Evolutionary conservation across 2,113 vertebrate genomes (phyloP).

Genomic region (Pica pica): DNA sequence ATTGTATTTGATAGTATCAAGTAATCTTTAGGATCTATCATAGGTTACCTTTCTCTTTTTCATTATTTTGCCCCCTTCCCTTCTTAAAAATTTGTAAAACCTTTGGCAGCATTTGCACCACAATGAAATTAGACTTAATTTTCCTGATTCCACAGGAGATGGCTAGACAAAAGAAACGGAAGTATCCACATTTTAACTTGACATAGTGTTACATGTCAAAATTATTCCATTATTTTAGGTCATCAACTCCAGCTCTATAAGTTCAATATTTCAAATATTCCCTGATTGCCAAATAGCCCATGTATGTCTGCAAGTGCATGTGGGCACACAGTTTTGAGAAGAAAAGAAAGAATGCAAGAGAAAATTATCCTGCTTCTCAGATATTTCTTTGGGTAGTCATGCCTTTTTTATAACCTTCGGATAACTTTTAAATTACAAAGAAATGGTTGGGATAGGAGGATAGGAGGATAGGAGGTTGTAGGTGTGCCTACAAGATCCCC

Average conservation of each 20-base stretch:
- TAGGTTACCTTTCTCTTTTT: not conserved
- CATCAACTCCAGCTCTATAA: not conserved
- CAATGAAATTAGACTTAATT: not conserved
- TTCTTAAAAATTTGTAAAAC: not conserved
- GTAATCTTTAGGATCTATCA: not conserved
- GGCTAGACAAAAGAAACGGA: not conserved
- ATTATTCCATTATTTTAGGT: not conserved
- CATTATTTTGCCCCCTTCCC: not conserved
- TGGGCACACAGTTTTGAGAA: not conserved
- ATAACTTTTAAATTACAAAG: not conserved
- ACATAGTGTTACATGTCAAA: not conserved
- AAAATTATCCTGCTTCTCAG: not conserved
- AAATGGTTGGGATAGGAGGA: not conserved
- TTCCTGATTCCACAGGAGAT: not conserved
- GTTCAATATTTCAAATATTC: not conserved
- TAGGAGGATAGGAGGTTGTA: not conserved
- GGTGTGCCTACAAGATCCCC: not conserved
- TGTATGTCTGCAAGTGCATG: not conserved
- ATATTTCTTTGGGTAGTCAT: not conserved
- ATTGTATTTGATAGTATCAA: not conserved
- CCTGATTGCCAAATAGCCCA: rapidly evolving
- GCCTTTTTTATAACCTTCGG: rapidly evolving
- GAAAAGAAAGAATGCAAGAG: not conserved
- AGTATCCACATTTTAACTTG: not conserved
- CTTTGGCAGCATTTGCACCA: not conserved